These are phyloP conservation scores for Anoplopoma fimbria DNA, from an alignment of 2,113 vertebrate species.

Conservation along the genomic window DNA sequence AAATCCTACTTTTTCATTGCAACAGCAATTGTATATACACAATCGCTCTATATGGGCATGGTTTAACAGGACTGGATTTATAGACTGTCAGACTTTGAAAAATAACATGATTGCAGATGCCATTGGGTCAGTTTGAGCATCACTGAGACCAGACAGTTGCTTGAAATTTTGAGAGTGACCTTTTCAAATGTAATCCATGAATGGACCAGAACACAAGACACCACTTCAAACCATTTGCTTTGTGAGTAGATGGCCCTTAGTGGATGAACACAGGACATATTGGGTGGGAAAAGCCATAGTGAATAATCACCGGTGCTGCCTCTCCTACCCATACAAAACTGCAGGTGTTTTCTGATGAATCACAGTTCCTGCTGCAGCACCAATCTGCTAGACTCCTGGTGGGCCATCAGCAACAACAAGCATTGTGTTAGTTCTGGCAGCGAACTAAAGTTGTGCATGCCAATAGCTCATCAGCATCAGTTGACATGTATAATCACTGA, in stretches of 20 bases:
- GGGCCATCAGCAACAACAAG: conserved; percentile 34
- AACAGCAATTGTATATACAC: not conserved
- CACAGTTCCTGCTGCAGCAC: conserved; percentile 28
- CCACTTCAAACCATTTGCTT: conserved; percentile 10
- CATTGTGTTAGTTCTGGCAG: conserved; percentile 33
- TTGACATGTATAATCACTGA: conserved; percentile 47
- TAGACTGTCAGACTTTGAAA: not conserved
- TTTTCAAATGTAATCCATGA: not conserved
- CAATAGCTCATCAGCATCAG: conserved; percentile 34
- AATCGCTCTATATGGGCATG: not conserved
- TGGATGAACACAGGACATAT: not conserved
- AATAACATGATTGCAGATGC: not conserved
- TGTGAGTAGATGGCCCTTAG: conserved; percentile 4
- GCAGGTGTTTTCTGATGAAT: conserved; percentile 50
- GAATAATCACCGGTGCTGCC: conserved; percentile 24
- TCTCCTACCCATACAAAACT: conserved; percentile 13
- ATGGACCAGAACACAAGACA: conserved; percentile 3
- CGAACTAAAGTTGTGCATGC: conserved; percentile 19
- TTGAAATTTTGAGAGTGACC: not conserved
- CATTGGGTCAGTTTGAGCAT: not conserved
- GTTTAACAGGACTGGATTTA: not conserved
- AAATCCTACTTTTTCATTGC: not conserved
- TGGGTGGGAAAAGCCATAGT: conserved; percentile 6
- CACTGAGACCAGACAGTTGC: not conserved
- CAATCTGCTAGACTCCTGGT: conserved; percentile 47